phyloP scores from a whole-genome alignment of 2,113 vertebrate species.

The Dromiciops gliroides region DNA sequence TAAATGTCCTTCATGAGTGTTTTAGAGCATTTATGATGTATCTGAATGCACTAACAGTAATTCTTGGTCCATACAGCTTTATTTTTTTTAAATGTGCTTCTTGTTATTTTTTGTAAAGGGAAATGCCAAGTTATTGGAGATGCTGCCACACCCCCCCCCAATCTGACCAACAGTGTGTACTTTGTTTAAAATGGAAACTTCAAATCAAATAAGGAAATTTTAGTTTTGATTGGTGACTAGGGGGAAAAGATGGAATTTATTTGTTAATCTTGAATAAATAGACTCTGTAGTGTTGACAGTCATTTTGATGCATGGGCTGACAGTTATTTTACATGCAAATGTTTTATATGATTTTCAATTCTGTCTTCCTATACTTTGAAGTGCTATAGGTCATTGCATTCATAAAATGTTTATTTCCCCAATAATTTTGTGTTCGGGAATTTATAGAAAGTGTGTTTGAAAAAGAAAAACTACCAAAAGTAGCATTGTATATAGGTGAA shows the following conservation, averaged over 20 bases:
- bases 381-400: neutral
- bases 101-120: conserved; percentile 31
- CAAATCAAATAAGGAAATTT: conserved; percentile 22
- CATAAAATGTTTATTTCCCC: conserved; percentile 38
- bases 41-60: conserved; percentile 48
- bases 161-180: conserved; percentile 7
- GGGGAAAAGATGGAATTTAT: neutral
- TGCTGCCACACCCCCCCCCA: neutral
- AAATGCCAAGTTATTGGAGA: neutral
- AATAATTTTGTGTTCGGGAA: conserved; percentile 10
- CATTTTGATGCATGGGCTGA: conserved; percentile 26
- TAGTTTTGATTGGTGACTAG: conserved; percentile 5
- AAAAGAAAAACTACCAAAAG: conserved; percentile 40
- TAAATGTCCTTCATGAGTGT: conserved; percentile 53
- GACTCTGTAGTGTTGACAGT: neutral
- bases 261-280: neutral
- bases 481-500: conserved; percentile 1
- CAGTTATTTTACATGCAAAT: neutral
- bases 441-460: neutral
- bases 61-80: neutral
- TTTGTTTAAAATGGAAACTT: conserved; percentile 45
- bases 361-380: neutral
- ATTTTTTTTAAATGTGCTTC: conserved; percentile 21
- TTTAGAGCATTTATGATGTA: conserved; percentile 34
- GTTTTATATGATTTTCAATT: neutral